Base-by-base conservation (phyloP, 2,113 vertebrate species). In the Anser brachyrhynchus region DNA sequence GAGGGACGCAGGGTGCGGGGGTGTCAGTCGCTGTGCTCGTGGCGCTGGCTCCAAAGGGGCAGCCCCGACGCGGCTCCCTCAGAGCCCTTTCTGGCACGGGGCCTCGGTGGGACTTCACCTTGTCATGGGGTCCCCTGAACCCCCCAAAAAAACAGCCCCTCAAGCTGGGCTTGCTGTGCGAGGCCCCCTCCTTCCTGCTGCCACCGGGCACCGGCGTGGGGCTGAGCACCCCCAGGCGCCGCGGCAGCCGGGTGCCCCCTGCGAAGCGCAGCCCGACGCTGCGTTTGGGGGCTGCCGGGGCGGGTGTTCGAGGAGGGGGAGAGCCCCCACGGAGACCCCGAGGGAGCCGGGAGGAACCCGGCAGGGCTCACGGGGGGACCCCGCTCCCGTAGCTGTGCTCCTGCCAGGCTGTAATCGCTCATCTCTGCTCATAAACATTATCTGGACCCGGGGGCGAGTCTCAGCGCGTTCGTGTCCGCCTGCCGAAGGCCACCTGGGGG, bases 371-470 rank as follows among this genome's bases (percentile, higher is more conserved):
- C 4, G 1, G 49, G 57, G 91, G 91, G 44, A 57, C 77, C 87
- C n/a, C 3, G 54, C 77, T 95, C 95, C 93, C 33, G 25, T 74
- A 64, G 84, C 92, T 86, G n/a, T 74, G 80, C 70, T 91, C 87
- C 89, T 89, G 93, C 59, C 86, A 92, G 91, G 86, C 73, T 91
- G 91, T 94, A 96, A 78, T 75, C 10, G 84, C 95, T 97, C 95
- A 70, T 87, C 77, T 94, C 82, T 93, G 84, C 96, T 95, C 95
- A 97, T 97, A 97, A 97, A 96, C 91, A 72, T 95, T 96, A 97
- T 84, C 81, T 84, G 89, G 83, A 95, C 70, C 84, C 57, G 19
- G 28, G 59, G 18, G 37, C 41, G 14, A 78, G 57, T 64, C 51
- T 90, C 3, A 14, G 80, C 33, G 0, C 3, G 1, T 94, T 92